phyloP scores from a whole-genome alignment of 2,113 vertebrate genomes.

The Oophaga pumilio region DNA sequence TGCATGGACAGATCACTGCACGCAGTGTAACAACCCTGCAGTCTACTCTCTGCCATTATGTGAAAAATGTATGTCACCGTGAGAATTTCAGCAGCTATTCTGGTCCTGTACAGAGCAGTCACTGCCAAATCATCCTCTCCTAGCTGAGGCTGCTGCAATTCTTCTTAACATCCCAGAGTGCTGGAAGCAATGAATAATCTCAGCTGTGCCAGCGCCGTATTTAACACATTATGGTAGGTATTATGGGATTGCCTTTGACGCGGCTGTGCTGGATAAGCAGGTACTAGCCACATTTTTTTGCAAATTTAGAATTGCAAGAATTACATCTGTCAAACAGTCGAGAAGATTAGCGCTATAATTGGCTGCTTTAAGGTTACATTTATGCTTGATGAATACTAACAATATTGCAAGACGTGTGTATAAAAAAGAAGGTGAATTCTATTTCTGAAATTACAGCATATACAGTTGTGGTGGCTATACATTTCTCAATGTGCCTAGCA shows the following conservation, averaged over 20 bases:
- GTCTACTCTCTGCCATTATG: background rate
- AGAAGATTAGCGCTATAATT: slow-evolving; percentile 13
- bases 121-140: slow-evolving; percentile 3
- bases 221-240: slow-evolving; percentile 5
- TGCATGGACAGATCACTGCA: background rate
- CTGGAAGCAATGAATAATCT: slow-evolving; percentile 25
- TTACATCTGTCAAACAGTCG: slow-evolving; percentile 2
- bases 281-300: background rate
- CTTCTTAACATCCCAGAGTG: background rate
- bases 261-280: background rate
- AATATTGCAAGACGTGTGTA: background rate
- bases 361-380: background rate
- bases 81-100: slow-evolving; percentile 1
- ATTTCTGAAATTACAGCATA: background rate
- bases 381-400: background rate
- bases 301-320: background rate
- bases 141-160: background rate
- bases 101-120: background rate
- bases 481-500: too few species aligned
- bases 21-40: background rate
- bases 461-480: too few species aligned
- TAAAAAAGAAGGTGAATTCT: background rate
- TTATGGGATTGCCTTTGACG: slow-evolving; percentile 11
- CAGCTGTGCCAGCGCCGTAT: background rate
- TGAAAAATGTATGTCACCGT: slow-evolving; percentile 11